Evolutionary conservation across 2,888 invertebrate species (phyloP), one percentile per base, ranked within the genome.

Genomic region (Acheta domesticus): DNA sequence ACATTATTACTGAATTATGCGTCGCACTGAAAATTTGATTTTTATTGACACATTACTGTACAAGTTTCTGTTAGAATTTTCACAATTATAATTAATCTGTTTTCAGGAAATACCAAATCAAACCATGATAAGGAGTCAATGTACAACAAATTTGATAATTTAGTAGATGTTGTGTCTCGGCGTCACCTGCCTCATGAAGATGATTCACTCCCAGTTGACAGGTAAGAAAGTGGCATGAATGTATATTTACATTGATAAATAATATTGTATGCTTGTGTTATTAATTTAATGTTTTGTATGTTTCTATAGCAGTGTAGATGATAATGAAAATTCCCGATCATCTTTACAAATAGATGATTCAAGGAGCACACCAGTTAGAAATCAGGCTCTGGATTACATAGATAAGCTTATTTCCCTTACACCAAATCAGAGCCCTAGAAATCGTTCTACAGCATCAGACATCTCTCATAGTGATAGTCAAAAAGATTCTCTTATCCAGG

Each of bases 361-460:
- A n/a, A 62, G 62, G n/a, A 62, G 62, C n/a, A 62, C 62, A 62
- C n/a, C 62, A 19, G n/a, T n/a, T 14, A 62, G 74, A 75, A 82
- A 80, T 79, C 80, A 79, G 16, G 82, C 81, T 19, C n/a, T 80
- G 14, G 78, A 77, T 11, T 62, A 77, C 21, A 76, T 82, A 49
- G 82, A 82, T 36, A 80, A 80, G 75, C 77, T 82, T 23, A 82
- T 82, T 23, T 80, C 80, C 36, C 78, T 82, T n/a, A 80, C 80
- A 73, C 81, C 82, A 19, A 80, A 80, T 16, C 81, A 80, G 12
- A n/a, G 23, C 20, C 62, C 62, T 62, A 14, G 62, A 73, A 74
- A n/a, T 2, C 19, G 19, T 62, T 48, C 62, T 62, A 19, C 62
- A 19, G 62, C 62, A 19, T 14, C 62, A 62, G n/a, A n/a, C n/a